Base-by-base conservation (phyloP, 2,113 vertebrate genomes). In the Calcarius ornatus region DNA sequence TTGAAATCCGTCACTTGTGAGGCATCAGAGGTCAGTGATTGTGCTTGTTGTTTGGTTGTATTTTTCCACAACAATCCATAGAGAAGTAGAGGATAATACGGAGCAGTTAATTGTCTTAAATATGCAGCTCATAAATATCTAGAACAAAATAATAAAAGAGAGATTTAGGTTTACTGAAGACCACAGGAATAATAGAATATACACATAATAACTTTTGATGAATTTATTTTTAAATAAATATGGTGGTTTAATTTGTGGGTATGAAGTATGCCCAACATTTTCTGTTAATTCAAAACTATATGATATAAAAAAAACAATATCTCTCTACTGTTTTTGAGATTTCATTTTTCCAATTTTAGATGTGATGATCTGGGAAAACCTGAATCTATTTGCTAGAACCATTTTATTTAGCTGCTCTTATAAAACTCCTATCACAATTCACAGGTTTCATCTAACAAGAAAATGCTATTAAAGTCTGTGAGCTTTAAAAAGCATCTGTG, bases 371-470 rank as follows among this genome's bases (percentile, higher is more conserved):
- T 66, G 72, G 75, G 86, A 92, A 96, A 94, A 63, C 48, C 5
- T 69, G 31, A 80, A 91, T 61, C 16, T 88, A 31, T 81, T 91
- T 91, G 18, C n/a, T 59, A 81, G 38, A 90, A 79, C n/a, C 16
- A 50, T 91, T 92, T 95, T 93, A 38, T 75, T 95, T 82, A 89
- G 21, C 56, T 64, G n/a, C 28, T 77, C 4, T 95, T 81, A 35
- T 31, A 92, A 66, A 91, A 70, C 42, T 75, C 15, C 60, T 87
- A 56, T 73, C 48, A 88, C 69, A 77, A 43, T 68, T 82, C 37
- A 73, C 24, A 73, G 48, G 6, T 84, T 92, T 92, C 68, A 47
- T 70, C 63, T 81, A 37, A 61, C 56, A 79, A 10, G 21, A 70
- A 96, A 88, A 69, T 91, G 23, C 37, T 76, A 63, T 92, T 78